Evolutionary conservation across 2,113 vertebrate species (phyloP), one percentile per base, ranked within the genome.

Genomic region (Atlantisia rogersi): DNA sequence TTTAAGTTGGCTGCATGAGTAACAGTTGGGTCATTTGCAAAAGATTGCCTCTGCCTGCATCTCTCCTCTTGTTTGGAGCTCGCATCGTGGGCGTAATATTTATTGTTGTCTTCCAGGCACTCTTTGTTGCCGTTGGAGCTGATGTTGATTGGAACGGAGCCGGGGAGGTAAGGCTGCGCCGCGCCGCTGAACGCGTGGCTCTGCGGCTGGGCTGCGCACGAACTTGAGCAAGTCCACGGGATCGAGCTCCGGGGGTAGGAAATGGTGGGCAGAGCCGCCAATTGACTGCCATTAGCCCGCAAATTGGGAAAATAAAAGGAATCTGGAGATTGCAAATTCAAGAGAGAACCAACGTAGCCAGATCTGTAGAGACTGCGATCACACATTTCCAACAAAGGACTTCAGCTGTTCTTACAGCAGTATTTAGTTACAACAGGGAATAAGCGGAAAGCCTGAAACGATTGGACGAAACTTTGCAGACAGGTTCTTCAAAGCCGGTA

Each of bases 351-450:
- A 98, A 99, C 98, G 97, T 99, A 99, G 98, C 99, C 98, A 92
- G 99, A 98, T 98, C 98, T 99, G 97, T 99, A 98, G 96, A 99
- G 98, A 98, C 98, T 99, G 97, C 99, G 98, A 95, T 99, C 99
- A 97, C 99, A 99, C 99, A 99, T 99, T 98, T 99, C 99, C 98
- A 98, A 98, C 98, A 98, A 99, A 98, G 98, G 98, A 94, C 97
- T 97, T 96, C 97, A 96, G 98, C 97, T 97, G 97, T 94, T 98
- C 98, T 98, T 97, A 97, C 98, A 96, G 97, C 97, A 97, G 97
- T 98, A 98, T 98, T 99, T 99, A 99, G 98, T 98, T 98, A 98
- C 98, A 98, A 98, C 98, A 97, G 97, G 99, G 98, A 99, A 99
- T 98, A 98, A 98, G 97, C 90, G 96, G 97, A 96, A 95, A 97